Evolutionary conservation across 2,113 vertebrate species (phyloP).

Genomic region (Genyomyrus donnyi): DNA sequence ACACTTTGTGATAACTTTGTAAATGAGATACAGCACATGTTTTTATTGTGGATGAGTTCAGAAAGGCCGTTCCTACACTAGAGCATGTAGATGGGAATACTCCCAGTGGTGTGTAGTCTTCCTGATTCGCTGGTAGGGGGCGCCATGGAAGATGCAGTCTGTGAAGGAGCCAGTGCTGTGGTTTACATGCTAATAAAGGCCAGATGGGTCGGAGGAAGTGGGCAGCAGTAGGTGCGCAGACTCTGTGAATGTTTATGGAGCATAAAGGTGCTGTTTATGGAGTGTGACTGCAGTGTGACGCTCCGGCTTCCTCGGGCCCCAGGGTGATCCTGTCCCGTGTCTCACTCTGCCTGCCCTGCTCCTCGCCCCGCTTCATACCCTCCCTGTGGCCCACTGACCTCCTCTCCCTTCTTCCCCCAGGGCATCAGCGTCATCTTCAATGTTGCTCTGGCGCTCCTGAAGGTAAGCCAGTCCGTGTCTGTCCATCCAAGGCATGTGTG

Average conservation of each 20-base stretch:
- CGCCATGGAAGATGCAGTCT: not conserved
- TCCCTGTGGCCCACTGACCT: not conserved
- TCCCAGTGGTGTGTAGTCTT: not conserved
- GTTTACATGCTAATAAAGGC: not conserved
- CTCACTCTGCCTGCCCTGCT: not conserved
- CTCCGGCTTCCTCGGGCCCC: not conserved
- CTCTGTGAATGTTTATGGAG: not conserved
- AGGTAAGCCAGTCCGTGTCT: slow-evolving; percentile 63
- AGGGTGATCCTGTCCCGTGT: too few relatives aligned
- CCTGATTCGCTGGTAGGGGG: not conserved
- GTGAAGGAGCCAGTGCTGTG: not conserved
- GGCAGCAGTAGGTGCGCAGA: not conserved
- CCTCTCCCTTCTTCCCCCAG: slow-evolving; percentile 52
- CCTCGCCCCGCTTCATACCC: not conserved
- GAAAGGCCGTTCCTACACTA: not conserved
- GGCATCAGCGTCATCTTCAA: slow-evolving; percentile 99
- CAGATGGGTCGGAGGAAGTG: not conserved
- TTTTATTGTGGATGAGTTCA: not conserved
- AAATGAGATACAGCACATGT: not conserved
- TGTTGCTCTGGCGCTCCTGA: slow-evolving; percentile 87
- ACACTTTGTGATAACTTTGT: not conserved
- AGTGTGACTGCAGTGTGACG: not conserved
- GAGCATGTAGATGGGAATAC: not conserved
- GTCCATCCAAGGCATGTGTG: not conserved
- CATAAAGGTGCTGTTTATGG: not conserved